Evolutionary conservation across 2,113 vertebrate species (phyloP).

Genomic region (Rhinolophus ferrumequinum): DNA sequence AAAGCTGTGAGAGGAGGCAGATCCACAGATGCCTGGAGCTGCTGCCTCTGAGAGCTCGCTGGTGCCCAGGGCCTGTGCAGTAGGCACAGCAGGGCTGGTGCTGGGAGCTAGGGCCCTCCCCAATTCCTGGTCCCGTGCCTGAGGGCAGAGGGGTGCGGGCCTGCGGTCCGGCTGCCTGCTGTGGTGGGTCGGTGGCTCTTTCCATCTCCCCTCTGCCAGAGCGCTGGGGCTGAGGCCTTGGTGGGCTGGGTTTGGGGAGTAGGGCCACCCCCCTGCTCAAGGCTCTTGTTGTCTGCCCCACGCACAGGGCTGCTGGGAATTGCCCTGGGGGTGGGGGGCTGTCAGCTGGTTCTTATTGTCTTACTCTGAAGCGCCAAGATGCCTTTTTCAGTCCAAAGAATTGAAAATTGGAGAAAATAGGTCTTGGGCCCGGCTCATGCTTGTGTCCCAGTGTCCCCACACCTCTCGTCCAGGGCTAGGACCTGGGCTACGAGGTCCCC

Average conservation of each 20-base stretch:
- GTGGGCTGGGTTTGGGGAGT: neutral
- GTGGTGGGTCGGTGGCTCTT: neutral
- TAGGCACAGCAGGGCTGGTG: neutral
- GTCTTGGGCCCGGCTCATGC: neutral
- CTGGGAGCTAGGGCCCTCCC: neutral
- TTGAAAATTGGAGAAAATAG: neutral
- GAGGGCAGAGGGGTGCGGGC: neutral
- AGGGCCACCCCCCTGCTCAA: neutral
- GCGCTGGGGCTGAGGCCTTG: neutral
- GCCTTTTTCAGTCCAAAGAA: neutral
- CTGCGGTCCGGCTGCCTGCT: neutral
- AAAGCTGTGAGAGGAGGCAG: neutral
- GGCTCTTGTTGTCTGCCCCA: neutral
- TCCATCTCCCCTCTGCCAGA: neutral
- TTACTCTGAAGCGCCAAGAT: neutral
- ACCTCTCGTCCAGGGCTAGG: neutral
- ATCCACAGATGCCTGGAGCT: neutral
- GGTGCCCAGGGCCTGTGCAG: neutral
- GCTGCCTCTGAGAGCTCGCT: neutral
- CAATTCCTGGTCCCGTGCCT: neutral
- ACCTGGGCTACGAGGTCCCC: neutral
- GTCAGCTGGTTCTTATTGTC: neutral
- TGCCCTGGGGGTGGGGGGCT: neutral
- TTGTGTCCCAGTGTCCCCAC: neutral
- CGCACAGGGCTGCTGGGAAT: neutral